Conservation (phyloP, 2,797 vertebrate genomes). For the Kryptopterus vitreolus region DNA sequence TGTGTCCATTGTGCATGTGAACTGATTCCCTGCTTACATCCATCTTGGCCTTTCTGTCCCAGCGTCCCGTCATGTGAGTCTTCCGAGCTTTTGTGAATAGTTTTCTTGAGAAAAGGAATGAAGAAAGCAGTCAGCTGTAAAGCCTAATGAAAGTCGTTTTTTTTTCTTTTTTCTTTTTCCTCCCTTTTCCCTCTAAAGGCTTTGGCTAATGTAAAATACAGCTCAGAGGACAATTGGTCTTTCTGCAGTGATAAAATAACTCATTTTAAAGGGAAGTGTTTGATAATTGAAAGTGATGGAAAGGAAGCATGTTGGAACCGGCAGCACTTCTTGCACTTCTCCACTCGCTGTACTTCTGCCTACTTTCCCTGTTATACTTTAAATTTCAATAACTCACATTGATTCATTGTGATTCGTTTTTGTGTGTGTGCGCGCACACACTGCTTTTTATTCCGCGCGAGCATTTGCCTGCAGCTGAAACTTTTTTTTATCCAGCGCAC, state of each 20-base stretch:
- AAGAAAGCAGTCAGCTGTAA: constrained; percentile 82
- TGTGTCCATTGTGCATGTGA: constrained; percentile 81
- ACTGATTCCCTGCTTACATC: constrained; percentile 78
- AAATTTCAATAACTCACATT: constrained; percentile 81
- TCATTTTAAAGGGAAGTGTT: constrained; percentile 81
- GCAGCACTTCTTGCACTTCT: constrained; percentile 77
- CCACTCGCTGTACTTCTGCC: constrained; percentile 25
- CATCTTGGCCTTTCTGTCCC: constrained; percentile 67
- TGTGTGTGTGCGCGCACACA: constrained; percentile 77
- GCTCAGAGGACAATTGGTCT: constrained; percentile 83
- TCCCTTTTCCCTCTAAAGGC: constrained; percentile 73
- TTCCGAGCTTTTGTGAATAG: constrained; percentile 72
- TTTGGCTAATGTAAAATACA: constrained; percentile 75
- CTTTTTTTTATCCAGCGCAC: constrained; percentile 45
- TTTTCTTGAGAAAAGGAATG: constrained; percentile 67
- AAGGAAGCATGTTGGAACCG: constrained; percentile 81
- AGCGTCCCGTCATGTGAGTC: constrained; percentile 61
- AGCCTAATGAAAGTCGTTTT: constrained; percentile 86
- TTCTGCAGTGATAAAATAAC: constrained; percentile 80
- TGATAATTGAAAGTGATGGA: constrained; percentile 86
- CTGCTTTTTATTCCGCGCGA: constrained; percentile 64
- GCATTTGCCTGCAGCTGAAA: constrained; percentile 67
- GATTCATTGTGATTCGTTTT: constrained; percentile 79
- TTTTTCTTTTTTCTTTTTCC: constrained; percentile 59
- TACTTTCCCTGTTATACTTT: constrained; percentile 54